phyloP scores from a whole-genome alignment of 37 sponge, comb jelly and placozoan genomes.

The Oopsacas minuta region DNA sequence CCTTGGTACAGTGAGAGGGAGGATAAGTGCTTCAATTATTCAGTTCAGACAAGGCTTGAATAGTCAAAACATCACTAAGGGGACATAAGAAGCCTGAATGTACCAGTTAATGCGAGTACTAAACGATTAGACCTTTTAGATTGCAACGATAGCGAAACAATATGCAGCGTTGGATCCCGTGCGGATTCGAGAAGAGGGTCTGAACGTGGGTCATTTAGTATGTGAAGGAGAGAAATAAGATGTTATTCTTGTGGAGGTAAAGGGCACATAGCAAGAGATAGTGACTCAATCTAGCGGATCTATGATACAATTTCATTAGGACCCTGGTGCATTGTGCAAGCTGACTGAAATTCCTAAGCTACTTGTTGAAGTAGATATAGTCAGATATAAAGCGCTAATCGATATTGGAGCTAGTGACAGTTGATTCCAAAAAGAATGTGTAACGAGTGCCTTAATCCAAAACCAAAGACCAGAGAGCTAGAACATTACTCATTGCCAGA shows the following conservation, averaged over 20 bases:
- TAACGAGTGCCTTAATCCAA: background rate
- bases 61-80: too few species aligned
- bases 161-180: too few species aligned
- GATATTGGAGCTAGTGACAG: background rate
- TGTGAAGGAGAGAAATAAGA: background rate
- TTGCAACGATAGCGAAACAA: too few species aligned
- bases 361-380: background rate
- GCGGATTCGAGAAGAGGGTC: too few species aligned
- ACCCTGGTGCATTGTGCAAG: background rate
- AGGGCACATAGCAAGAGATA: background rate
- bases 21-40: too few species aligned
- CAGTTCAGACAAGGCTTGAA: too few species aligned
- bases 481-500: background rate
- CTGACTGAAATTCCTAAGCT: background rate
- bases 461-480: background rate
- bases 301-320: background rate
- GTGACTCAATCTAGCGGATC: too few species aligned
- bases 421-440: background rate
- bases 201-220: too few species aligned
- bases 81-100: too few species aligned
- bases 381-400: background rate
- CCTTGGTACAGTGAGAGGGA: too few species aligned
- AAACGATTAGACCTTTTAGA: too few species aligned
- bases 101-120: too few species aligned
- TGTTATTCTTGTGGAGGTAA: background rate